Evolutionary conservation across 2,113 vertebrate genomes (phyloP), one percentile per base, ranked within the genome.

Genomic region (Passer montanus): DNA sequence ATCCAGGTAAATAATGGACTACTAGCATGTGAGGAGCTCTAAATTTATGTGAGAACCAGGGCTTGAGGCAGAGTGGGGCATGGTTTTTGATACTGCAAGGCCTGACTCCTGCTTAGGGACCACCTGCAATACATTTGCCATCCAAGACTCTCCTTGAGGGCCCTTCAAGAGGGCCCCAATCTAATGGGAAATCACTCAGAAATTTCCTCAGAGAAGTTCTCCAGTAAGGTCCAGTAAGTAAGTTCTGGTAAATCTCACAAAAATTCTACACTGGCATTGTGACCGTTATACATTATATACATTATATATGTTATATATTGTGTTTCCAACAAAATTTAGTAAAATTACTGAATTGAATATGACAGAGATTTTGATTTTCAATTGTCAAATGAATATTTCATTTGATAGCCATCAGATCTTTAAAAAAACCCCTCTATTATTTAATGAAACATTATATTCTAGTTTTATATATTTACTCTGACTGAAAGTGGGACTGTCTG

Each of bases 221-320:
- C 39, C 26, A 23, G 1, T 60, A 41, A 70, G 30, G 13, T 56
- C 68, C 82, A 19, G 26, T 59, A 76, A 52, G 24, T 16, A 62
- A 41, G 15, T 26, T 16, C 10, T 60, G 12, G 11, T 50, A 72
- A 76, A 68, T 44, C 31, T 76, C 52, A 67, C 50, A 75, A 52
- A 17, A n/a, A 53, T 31, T 75, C 37, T 59, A 2, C 27, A 19
- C 4, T 44, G 31, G 3, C 26, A 31, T 55, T 86, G 11, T 55
- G 43, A 46, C 35, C 0, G 0, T 80, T 76, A 79, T 13, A 13
- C 39, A 41, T 41, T 41, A 13, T 41, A 41, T 41, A 13, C 39
- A 41, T 13, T 41, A 41, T 41, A 41, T 41, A 41, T 41, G 13
- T 41, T 41, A 13, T 41, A 41, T 41, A 41, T 41, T 41, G 39